Evolutionary conservation across 2,797 vertebrate species (phyloP).

Genomic region (Enteromius thamalakanensis): DNA sequence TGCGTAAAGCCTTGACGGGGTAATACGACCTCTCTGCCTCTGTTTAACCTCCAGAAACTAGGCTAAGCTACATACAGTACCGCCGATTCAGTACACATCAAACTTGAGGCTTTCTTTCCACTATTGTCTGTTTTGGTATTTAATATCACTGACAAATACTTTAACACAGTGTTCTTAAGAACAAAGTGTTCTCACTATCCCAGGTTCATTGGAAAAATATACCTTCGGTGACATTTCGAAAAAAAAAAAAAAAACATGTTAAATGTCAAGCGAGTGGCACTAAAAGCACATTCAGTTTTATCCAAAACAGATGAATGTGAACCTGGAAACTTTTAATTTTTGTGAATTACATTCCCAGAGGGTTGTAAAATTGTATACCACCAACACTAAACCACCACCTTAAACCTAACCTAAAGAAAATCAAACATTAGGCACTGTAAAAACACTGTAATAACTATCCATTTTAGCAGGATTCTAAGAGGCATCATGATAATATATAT

Average conservation of each 20-base stretch:
- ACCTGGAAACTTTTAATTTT: neutral
- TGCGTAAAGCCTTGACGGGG: conserved; percentile 63
- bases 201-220: neutral
- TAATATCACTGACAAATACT: neutral
- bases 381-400: neutral
- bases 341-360: neutral
- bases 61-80: neutral
- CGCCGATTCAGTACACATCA: neutral
- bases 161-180: neutral
- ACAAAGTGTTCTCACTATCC: neutral
- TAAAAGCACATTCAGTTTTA: neutral
- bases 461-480: neutral
- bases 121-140: neutral
- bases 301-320: neutral
- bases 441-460: no score
- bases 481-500: neutral
- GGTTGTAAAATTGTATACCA: neutral
- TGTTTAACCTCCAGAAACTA: conserved; percentile 41
- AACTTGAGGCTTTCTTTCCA: neutral
- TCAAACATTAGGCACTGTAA: no score
- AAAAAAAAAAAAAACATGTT: no score
- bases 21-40: conserved; percentile 67
- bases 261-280: neutral
- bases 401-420: neutral
- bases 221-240: neutral